phyloP scores from a whole-genome alignment of 2,888 invertebrate genomes.

The Graphium colonna region DNA sequence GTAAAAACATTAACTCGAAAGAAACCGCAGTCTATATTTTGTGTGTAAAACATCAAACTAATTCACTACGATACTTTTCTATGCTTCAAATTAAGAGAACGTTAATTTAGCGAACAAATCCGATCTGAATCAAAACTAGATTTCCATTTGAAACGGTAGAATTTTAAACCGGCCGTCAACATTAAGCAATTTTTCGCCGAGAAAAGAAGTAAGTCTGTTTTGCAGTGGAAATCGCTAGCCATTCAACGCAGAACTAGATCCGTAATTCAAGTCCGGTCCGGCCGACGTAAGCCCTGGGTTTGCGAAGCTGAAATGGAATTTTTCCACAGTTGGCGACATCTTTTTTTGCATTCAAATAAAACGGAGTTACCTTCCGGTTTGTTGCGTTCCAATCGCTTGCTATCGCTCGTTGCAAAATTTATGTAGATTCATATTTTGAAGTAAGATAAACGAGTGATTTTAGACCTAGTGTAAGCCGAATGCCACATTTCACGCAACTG shows the following conservation, averaged over 20 bases:
- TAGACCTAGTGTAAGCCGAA: too few relatives aligned
- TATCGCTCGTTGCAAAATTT: neutral
- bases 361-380: constrained; percentile 3
- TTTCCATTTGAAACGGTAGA: constrained; percentile 3
- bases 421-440: neutral
- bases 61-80: too few relatives aligned
- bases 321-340: constrained; percentile 10
- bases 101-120: neutral
- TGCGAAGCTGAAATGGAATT: constrained; percentile 5
- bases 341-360: constrained; percentile 5
- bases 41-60: too few relatives aligned
- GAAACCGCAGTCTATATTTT: too few relatives aligned
- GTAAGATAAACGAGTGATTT: too few relatives aligned
- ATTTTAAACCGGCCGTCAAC: constrained; percentile 14
- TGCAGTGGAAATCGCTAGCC: constrained; percentile 14
- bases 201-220: constrained; percentile 10
- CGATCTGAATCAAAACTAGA: constrained; percentile 3
- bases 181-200: constrained; percentile 12
- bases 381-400: constrained; percentile 5
- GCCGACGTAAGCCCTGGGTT: constrained; percentile 9
- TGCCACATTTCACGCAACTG: too few relatives aligned
- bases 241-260: constrained; percentile 20
- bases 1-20: too few relatives aligned
- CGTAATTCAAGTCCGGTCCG: constrained; percentile 18
- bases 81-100: too few relatives aligned